Evolutionary conservation across 2,888 invertebrate genomes (phyloP).

Genomic region (Acronicta alni): DNA sequence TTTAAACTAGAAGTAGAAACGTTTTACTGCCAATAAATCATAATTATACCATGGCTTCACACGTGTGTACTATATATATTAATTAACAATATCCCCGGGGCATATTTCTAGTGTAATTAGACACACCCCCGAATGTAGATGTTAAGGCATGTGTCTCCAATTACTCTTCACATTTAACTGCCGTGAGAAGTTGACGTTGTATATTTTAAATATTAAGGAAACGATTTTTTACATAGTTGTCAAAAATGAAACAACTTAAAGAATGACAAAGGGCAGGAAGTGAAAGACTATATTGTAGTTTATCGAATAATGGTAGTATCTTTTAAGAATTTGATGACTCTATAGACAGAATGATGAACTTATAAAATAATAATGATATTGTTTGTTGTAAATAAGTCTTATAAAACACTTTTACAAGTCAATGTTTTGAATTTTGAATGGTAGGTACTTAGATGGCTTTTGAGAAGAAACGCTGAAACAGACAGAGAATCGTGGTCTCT

Average conservation of each 20-base stretch:
- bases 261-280: not conserved
- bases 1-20: conserved; percentile 47
- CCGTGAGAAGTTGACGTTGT: conserved; percentile 68
- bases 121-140: conserved; percentile 59
- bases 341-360: too few species aligned
- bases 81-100: conserved; percentile 72
- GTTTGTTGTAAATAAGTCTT: too few species aligned
- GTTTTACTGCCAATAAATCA: conserved; percentile 66
- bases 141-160: conserved; percentile 73
- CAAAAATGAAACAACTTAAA: conserved; percentile 4
- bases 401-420: too few species aligned
- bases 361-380: too few species aligned
- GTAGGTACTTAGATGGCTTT: too few species aligned
- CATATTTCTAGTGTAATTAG: conserved; percentile 79
- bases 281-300: not conserved
- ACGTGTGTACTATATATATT: conserved; percentile 72
- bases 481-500: too few species aligned
- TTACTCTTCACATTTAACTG: conserved; percentile 71
- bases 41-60: conserved; percentile 68
- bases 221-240: conserved; percentile 20
- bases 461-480: too few species aligned
- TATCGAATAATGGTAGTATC: not conserved
- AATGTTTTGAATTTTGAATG: too few species aligned
- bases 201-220: conserved; percentile 46
- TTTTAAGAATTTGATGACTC: too few species aligned